Evolutionary conservation across 2,888 invertebrate genomes (phyloP).

Genomic region (Alsophila aescularia): DNA sequence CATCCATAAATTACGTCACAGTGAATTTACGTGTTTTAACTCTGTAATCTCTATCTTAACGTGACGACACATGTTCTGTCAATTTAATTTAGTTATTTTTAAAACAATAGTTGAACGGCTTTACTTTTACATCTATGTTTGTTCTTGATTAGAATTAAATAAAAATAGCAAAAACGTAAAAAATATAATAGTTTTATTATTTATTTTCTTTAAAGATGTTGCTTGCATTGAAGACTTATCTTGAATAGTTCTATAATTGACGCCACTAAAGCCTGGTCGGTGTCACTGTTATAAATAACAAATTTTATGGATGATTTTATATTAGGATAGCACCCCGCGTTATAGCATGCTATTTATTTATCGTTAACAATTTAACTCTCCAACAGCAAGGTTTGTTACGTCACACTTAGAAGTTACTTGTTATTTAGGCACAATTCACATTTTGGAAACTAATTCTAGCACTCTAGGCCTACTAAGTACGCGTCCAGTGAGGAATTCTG

Average conservation of each 20-base stretch:
- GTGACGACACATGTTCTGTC: no score
- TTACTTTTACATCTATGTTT: no score
- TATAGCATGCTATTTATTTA: slow-evolving; percentile 32
- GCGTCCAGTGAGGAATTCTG: slow-evolving; percentile 49
- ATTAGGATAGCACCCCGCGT: slow-evolving; percentile 41
- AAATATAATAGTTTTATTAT: no score
- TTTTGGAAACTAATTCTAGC: slow-evolving; percentile 74
- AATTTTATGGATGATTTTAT: slow-evolving; percentile 4
- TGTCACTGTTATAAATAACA: not conserved
- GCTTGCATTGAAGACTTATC: no score
- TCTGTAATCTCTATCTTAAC: no score
- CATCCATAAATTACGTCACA: slow-evolving; percentile 3
- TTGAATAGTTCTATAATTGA: no score
- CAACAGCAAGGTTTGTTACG: slow-evolving; percentile 44
- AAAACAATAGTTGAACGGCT: no score
- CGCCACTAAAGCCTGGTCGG: no score
- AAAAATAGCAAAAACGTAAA: no score
- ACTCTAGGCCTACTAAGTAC: slow-evolving; percentile 68
- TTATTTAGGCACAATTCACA: slow-evolving; percentile 81
- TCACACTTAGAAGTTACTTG: slow-evolving; percentile 54
- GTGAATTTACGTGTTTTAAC: not conserved
- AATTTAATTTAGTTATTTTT: no score
- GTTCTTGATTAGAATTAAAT: no score
- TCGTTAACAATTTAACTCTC: slow-evolving; percentile 37
- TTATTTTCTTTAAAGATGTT: no score